phyloP scores from a whole-genome alignment of 2,113 vertebrate genomes.

The Psophia crepitans region DNA sequence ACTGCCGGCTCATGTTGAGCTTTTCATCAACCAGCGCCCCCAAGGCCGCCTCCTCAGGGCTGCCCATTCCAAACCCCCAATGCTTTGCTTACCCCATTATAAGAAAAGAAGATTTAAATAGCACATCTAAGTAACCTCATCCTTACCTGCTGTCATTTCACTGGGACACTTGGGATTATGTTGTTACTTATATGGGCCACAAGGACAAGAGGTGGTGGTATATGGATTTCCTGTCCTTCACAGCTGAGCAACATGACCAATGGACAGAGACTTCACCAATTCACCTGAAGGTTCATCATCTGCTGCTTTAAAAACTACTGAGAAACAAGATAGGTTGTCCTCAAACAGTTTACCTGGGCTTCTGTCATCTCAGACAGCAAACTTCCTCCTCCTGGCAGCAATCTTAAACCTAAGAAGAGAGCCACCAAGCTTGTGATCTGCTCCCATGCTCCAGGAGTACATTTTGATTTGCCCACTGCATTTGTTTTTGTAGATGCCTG shows the following conservation, averaged over 20 bases:
- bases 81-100: background rate
- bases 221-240: background rate
- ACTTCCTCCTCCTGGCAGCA: background rate
- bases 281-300: background rate
- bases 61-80: background rate
- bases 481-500: background rate
- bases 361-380: background rate
- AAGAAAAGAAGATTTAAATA: background rate
- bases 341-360: background rate
- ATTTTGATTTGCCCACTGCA: background rate
- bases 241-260: background rate
- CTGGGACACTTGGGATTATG: background rate
- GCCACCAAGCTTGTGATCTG: background rate
- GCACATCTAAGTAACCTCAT: background rate
- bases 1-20: too few relatives aligned
- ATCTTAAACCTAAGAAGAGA: background rate
- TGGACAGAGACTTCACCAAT: background rate
- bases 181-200: rapidly evolving
- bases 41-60: too few relatives aligned
- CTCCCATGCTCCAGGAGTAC: background rate
- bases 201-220: background rate
- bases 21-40: too few relatives aligned
- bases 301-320: background rate
- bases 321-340: background rate
- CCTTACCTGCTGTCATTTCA: background rate